Base-by-base conservation (phyloP, 1,140 invertebrate genomes). In the Drosophila triauraria region DNA sequence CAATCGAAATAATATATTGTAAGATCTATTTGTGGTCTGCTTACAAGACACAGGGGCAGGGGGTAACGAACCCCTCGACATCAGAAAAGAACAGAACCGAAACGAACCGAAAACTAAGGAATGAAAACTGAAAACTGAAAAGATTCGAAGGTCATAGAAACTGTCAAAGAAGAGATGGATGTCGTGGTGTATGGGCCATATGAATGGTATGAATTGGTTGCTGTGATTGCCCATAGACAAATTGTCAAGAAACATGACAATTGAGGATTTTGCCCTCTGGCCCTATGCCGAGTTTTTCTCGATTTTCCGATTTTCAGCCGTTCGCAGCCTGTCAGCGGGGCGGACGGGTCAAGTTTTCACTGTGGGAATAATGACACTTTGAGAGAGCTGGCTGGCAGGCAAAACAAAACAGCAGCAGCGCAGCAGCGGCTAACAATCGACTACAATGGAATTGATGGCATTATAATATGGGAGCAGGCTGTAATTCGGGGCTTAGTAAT, bases 221-320 rank as follows among this genome's bases (percentile, higher is more conserved):
- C 65, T 75, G 60, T 72, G 79, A 81, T 81, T 81, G 61, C 74
- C 79, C 74, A 77, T 67, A 68, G 83, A 88, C 80, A 86, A 86
- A 86, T 86, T 78, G 75, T 78, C 57, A 70, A 77, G 65, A 68
- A 76, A 59, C 47, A 61, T 25, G 46, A 75, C 61, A 69, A 60
- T 75, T 80, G 54, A 64, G 78, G 76, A 65, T 83, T 65, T 80
- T 79, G 67, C 62, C 62, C 62, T 64, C 62, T 61, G 20, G 47
- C 53, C 51, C 51, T 38, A 23, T 23, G 27, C 50, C 50, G 27
- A 30, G 27, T 30, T 30, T 30, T 30, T 6, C 27, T 30, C 27
- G 27, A 30, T 30, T 30, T 30, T 30, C 27, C 27, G 27, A 30
- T 30, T 30, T 30, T 30, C 6, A 6, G 27, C 27, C 6, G 27